These are phyloP conservation scores for Volucella inanis DNA, from an alignment of 2,888 invertebrate genomes.

Conservation along the genomic window DNA sequence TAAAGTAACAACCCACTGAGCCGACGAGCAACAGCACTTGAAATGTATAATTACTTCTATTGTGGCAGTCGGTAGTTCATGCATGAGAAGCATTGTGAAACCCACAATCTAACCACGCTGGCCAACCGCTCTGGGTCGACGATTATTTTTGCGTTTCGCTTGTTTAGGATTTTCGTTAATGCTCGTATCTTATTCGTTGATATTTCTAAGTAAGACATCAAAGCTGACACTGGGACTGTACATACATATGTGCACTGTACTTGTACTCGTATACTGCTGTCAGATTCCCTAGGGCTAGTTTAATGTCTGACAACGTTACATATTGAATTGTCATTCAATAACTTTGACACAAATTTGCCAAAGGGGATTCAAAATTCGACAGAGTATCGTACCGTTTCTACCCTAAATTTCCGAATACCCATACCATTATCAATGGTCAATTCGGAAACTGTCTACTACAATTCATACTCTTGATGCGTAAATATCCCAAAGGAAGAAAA, in stretches of 20 bases:
- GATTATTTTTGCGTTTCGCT: slow-evolving; percentile 24
- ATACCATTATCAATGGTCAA: slow-evolving; percentile 9
- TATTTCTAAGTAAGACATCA: slow-evolving; percentile 44
- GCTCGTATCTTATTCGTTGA: background rate
- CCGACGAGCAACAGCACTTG: slow-evolving; percentile 40
- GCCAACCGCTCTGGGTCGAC: background rate
- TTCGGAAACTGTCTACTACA: slow-evolving; percentile 1
- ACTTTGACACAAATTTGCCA: slow-evolving; percentile 15
- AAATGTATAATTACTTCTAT: slow-evolving; percentile 67
- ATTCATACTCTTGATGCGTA: background rate
- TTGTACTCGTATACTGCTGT: no score
- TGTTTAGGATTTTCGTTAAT: slow-evolving; percentile 2
- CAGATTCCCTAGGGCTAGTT: slow-evolving; percentile 34
- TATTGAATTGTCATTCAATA: slow-evolving; percentile 7
- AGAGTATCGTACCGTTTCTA: background rate
- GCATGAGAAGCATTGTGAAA: slow-evolving; percentile 27
- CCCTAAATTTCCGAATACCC: slow-evolving; percentile 2
- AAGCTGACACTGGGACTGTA: slow-evolving; percentile 6
- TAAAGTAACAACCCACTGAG: slow-evolving; percentile 33
- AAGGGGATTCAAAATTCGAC: slow-evolving; percentile 15
- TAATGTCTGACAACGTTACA: slow-evolving; percentile 5
- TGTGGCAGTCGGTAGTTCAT: slow-evolving; percentile 55
- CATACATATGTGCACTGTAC: background rate
- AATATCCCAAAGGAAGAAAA: background rate
- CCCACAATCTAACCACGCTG: slow-evolving; percentile 19